These are phyloP conservation scores for Siderastrea siderea DNA, from an alignment of 92 coral and sea anemone genomes.

Conservation along the genomic window DNA sequence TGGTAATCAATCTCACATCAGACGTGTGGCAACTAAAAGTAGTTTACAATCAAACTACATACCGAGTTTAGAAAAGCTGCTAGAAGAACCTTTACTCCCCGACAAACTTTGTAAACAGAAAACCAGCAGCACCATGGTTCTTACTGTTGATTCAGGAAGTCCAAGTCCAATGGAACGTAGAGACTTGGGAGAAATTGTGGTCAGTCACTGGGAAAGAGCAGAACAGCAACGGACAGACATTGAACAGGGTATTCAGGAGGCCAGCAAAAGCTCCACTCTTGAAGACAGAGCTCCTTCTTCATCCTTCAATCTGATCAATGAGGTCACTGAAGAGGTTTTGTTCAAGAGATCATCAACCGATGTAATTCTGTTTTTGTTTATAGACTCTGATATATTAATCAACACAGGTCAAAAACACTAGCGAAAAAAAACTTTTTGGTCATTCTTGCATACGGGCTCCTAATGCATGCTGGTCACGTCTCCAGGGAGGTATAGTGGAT, in stretches of 20 bases:
- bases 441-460: no score
- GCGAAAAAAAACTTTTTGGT: no score
- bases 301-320: conserved; percentile 17
- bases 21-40: conserved; percentile 34
- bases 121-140: no score
- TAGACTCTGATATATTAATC: no score
- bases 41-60: conserved; percentile 42
- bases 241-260: neutral
- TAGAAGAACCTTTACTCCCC: conserved; percentile 22
- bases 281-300: neutral
- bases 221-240: conserved; percentile 20
- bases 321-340: conserved; percentile 31
- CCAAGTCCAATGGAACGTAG: conserved; percentile 6
- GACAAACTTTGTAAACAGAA: neutral
- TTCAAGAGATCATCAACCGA: conserved; percentile 19
- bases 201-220: conserved; percentile 31
- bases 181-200: conserved; percentile 28
- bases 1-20: conserved; percentile 1
- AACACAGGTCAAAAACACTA: no score
- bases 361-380: neutral
- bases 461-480: no score
- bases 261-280: neutral
- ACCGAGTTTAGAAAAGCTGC: conserved; percentile 26
- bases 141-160: neutral
- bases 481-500: no score